Evolutionary conservation across 2,797 vertebrate genomes (phyloP).

Genomic region (Sus cebifrons): DNA sequence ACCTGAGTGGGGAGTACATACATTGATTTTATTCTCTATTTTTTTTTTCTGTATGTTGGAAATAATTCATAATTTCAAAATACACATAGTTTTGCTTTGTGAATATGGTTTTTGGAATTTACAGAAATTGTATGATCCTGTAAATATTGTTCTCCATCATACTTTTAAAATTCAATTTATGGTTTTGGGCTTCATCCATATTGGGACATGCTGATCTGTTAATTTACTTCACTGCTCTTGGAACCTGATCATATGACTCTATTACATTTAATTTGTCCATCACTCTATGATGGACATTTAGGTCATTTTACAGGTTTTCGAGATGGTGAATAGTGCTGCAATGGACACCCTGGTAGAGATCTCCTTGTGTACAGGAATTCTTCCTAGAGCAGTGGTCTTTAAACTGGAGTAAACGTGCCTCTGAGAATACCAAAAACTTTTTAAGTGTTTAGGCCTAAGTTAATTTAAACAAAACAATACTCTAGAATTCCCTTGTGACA

Average conservation of each 20-base stretch:
- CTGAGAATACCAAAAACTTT: constrained; percentile 11
- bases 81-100: not conserved
- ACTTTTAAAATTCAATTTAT: constrained; percentile 4
- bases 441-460: not conserved
- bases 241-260: not conserved
- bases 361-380: not conserved
- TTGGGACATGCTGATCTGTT: not conserved
- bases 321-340: not conserved
- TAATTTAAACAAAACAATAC: not conserved
- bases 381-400: not conserved
- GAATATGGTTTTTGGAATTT: not conserved
- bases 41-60: constrained; percentile 31
- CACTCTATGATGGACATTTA: not conserved
- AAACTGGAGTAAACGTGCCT: not conserved
- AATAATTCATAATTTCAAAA: constrained; percentile 6
- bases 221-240: not conserved
- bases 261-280: not conserved
- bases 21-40: not conserved
- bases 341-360: not conserved
- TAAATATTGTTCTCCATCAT: constrained; percentile 1
- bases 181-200: not conserved
- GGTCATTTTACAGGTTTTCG: not conserved
- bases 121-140: not conserved
- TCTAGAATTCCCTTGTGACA: no score
- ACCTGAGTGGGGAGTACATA: not conserved